phyloP scores from a whole-genome alignment of 2,888 invertebrate genomes.

The Parnassius smintheus region DNA sequence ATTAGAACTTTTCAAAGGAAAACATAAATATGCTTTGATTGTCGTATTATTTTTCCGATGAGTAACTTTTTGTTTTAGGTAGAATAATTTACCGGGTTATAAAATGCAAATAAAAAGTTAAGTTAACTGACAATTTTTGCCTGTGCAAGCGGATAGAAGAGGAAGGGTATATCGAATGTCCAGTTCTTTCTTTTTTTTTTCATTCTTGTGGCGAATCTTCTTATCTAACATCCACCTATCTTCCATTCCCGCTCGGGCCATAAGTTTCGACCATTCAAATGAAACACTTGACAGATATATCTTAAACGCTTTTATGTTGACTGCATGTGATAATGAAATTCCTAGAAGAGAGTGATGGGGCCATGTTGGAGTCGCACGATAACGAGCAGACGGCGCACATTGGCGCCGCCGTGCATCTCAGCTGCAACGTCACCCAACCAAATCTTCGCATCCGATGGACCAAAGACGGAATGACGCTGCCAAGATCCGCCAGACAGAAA shows the following conservation, averaged over 20 bases:
- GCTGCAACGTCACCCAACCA: slow-evolving; percentile 76
- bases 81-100: no score
- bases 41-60: no score
- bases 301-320: slow-evolving; percentile 35
- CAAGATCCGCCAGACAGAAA: slow-evolving; percentile 79
- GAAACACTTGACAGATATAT: slow-evolving; percentile 27
- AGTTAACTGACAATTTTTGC: no score
- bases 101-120: background rate
- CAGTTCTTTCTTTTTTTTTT: no score
- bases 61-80: no score
- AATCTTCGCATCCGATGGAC: slow-evolving; percentile 76
- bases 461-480: slow-evolving; percentile 74
- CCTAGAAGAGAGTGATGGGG: slow-evolving; percentile 62
- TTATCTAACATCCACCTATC: background rate
- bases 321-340: slow-evolving; percentile 62
- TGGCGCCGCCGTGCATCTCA: slow-evolving; percentile 82
- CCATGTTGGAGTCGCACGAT: slow-evolving; percentile 59
- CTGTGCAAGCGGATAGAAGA: no score
- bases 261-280: slow-evolving; percentile 1
- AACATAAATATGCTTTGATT: no score
- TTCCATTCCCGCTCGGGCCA: background rate
- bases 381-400: slow-evolving; percentile 77
- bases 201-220: no score
- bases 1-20: no score
- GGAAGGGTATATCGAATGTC: no score